Percentiles rank a stretch among this genome's conserved stretches.
Evolutionary conservation across 2,797 vertebrate genomes (phyloP).

Genomic region (Lacerta bilineata): DNA sequence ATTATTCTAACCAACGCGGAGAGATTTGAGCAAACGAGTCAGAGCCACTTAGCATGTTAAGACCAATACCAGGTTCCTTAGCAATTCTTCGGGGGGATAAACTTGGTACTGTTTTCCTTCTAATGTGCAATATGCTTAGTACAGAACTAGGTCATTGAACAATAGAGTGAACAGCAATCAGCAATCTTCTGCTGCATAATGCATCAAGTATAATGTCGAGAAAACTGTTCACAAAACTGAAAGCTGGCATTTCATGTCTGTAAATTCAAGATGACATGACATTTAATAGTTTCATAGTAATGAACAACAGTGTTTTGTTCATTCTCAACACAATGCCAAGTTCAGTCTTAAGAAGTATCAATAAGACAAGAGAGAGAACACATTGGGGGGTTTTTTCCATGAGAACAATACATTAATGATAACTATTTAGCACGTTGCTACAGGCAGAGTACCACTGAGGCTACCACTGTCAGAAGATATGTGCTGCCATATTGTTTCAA

Average conservation of each 20-base stretch:
- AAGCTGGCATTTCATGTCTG: slow-evolving; percentile 96
- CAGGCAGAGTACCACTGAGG: slow-evolving; percentile 65
- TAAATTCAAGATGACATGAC: slow-evolving; percentile 97
- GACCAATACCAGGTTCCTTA: slow-evolving; percentile 74
- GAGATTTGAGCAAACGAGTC: slow-evolving; percentile 65
- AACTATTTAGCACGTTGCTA: slow-evolving; percentile 84
- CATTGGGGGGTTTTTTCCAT: slow-evolving; percentile 80
- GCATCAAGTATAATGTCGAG: slow-evolving; percentile 96
- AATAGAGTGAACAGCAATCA: slow-evolving; percentile 91
- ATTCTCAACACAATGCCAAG: slow-evolving; percentile 91
- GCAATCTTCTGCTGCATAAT: slow-evolving; percentile 96
- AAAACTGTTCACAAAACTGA: slow-evolving; percentile 87
- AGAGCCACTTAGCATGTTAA: slow-evolving; percentile 66
- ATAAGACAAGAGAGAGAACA: slow-evolving; percentile 89
- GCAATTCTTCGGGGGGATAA: slow-evolving; percentile 68
- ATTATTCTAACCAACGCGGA: slow-evolving; percentile 53
- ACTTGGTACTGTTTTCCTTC: slow-evolving; percentile 77
- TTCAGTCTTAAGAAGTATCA: slow-evolving; percentile 91
- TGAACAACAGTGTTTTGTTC: slow-evolving; percentile 96
- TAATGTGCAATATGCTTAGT: slow-evolving; percentile 84
- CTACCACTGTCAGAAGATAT: slow-evolving; percentile 47
- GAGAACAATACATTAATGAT: slow-evolving; percentile 90
- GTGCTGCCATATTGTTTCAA: slow-evolving; percentile 25
- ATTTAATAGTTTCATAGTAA: slow-evolving; percentile 94
- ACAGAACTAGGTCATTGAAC: slow-evolving; percentile 98